Conservation (phyloP, 2,888 invertebrate species). For the Melanargia galathea region DNA sequence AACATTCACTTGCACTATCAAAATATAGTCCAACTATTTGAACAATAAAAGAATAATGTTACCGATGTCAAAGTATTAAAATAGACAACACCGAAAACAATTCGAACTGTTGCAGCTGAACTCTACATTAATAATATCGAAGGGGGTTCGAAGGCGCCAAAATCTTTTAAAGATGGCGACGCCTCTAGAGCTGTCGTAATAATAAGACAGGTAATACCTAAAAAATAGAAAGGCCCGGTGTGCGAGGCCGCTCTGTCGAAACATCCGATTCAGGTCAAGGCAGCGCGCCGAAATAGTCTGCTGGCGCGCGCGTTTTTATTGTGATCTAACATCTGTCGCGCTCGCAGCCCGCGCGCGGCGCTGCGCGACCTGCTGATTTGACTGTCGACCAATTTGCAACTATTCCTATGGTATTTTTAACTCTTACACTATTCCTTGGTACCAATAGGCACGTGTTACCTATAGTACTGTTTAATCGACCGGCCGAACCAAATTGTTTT, state of each 20-base stretch:
- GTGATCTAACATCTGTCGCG: conserved; percentile 76
- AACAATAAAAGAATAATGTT: neutral
- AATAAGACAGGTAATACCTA: conserved; percentile 82
- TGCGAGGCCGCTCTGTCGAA: conserved; percentile 81
- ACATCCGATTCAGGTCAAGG: conserved; percentile 81
- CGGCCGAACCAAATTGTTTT: neutral
- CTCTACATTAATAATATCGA: neutral
- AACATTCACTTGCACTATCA: too few species aligned
- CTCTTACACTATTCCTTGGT: conserved; percentile 22
- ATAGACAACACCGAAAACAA: neutral
- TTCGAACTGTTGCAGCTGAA: neutral
- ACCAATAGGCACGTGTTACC: neutral
- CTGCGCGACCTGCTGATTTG: conserved; percentile 49
- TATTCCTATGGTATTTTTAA: conserved; percentile 28
- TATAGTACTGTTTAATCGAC: too few species aligned
- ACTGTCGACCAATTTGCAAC: conserved; percentile 36
- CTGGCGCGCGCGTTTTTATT: conserved; percentile 79
- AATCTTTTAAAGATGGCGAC: conserved; percentile 74
- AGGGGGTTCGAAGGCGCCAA: conserved; percentile 51
- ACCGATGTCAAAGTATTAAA: neutral
- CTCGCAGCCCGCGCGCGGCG: conserved; percentile 51
- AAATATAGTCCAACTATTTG: too few species aligned
- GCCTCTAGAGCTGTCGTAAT: conserved; percentile 76
- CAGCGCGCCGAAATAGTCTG: conserved; percentile 80
- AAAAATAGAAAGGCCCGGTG: conserved; percentile 83